phyloP scores from a whole-genome alignment of 2,888 invertebrate genomes.

The Torymus tubicola region DNA sequence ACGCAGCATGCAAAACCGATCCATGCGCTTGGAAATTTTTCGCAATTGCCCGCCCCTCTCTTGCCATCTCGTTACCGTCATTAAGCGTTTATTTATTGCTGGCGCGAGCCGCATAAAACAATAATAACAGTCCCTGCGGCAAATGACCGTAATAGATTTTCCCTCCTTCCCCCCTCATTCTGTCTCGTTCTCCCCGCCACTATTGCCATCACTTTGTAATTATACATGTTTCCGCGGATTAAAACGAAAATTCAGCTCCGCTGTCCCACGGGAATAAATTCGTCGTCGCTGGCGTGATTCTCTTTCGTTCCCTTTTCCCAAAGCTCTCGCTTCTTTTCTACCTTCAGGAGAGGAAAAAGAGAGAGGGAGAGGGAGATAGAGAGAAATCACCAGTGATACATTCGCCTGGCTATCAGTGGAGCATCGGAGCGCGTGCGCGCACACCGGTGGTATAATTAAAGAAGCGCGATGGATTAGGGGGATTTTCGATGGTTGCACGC shows the following conservation, averaged over 20 bases:
- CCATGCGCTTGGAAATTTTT: background rate
- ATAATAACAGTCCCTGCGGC: background rate
- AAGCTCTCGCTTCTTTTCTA: background rate
- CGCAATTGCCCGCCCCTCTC: background rate
- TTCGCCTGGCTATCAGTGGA: slow-evolving; percentile 60
- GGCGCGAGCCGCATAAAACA: background rate
- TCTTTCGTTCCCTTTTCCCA: background rate
- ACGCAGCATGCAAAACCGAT: background rate
- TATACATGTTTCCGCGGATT: background rate
- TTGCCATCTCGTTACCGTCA: slow-evolving; percentile 24
- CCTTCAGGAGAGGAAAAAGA: background rate
- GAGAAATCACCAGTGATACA: slow-evolving; percentile 64
- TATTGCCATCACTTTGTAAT: slow-evolving; percentile 22
- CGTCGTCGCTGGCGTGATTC: slow-evolving; percentile 1
- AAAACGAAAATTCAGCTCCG: too few relatives aligned
- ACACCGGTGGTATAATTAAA: slow-evolving; percentile 64
- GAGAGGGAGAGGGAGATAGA: background rate
- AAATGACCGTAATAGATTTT: slow-evolving; percentile 28
- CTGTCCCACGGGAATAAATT: background rate
- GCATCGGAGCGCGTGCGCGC: slow-evolving; percentile 60
- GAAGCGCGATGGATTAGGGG: slow-evolving; percentile 64
- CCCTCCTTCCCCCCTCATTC: background rate
- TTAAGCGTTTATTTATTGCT: slow-evolving; percentile 27
- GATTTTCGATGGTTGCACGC: slow-evolving; percentile 60
- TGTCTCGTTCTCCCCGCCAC: too few relatives aligned